Base-by-base conservation (phyloP, 2,113 vertebrate genomes). In the Eupsittula cactorum region DNA sequence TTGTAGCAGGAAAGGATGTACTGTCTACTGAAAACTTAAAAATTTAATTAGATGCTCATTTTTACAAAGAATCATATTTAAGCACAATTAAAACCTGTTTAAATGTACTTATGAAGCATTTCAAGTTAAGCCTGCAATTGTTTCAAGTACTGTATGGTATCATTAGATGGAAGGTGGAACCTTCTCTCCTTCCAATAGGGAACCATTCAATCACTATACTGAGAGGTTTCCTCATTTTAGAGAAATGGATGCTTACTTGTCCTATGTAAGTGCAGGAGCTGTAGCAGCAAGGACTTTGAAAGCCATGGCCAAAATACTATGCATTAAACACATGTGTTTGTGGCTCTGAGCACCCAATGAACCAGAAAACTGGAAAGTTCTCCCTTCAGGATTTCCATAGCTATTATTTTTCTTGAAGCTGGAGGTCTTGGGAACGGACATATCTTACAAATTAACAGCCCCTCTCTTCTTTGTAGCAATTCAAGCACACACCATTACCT, bases 361-460 rank as follows among this genome's bases (percentile, higher is more conserved):
- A 88, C 39, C 59, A 95, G 75, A 74, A 42, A 89, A 85, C 82
- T 74, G 69, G 94, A 91, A 97, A 97, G 53, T 87, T 95, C 79
- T 68, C 16, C 57, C 79, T 71, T 97, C 78, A 96, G 57, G 74
- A 65, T 60, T 93, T 89, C 60, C 37, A 57, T 42, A 88, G 31
- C 52, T 80, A 67, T 93, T 70, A 53, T 75, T 97, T 94, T 94
- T 74, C 71, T 90, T 57, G 52, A 92, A 92, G 74, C 71, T 97
- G 63, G 95, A 97, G 70, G 90, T 97, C 88, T 96, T 92, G 65
- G 49, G 65, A 95, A 69, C 14, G 62, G 33, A 69, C 29, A 25
- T 95, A 82, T 96, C 93, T 93, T 90, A 82, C 20, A 96, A 94
- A 95, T 95, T 96, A 89, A 84, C 93, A 52, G n/a, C n/a, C n/a